Percentiles rank a stretch among this genome's conserved stretches.
Conservation (phyloP, 2,797 vertebrate species). For the Eulemur coronatus region DNA sequence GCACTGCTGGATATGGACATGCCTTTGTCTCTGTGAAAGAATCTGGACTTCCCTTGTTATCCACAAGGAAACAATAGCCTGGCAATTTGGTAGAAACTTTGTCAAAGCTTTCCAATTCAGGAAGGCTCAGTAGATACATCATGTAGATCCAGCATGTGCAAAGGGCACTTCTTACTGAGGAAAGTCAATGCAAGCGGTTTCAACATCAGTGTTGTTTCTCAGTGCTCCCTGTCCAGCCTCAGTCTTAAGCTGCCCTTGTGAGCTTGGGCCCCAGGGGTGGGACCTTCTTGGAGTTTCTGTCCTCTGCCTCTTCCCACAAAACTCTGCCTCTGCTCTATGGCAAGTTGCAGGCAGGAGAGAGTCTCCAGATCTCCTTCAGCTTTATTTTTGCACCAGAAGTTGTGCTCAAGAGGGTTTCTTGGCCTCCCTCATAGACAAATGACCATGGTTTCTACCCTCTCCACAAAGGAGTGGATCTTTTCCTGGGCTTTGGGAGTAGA, state of each 20-base stretch:
- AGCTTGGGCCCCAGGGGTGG: too few relatives aligned
- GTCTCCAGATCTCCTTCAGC: neutral
- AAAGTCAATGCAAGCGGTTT: neutral
- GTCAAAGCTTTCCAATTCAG: too few relatives aligned
- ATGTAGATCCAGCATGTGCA: too few relatives aligned
- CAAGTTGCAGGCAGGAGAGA: neutral
- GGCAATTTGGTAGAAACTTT: neutral
- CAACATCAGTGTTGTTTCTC: neutral
- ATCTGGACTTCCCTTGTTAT: neutral
- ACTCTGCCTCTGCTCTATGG: neutral
- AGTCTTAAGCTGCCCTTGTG: too few relatives aligned
- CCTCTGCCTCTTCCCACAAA: too few relatives aligned
- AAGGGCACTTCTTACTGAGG: neutral
- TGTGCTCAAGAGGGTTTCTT: neutral
- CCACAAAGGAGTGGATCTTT: neutral
- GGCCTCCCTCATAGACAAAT: too few relatives aligned
- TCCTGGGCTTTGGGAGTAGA: neutral
- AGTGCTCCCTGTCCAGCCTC: neutral
- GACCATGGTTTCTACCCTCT: neutral
- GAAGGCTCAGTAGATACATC: neutral
- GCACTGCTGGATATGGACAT: accelerated
- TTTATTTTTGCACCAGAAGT: neutral
- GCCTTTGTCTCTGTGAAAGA: neutral
- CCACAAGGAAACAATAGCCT: neutral
- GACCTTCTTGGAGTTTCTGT: neutral